Evolutionary conservation across 2,113 vertebrate species (phyloP).

Genomic region (Poeciliopsis occidentalis): DNA sequence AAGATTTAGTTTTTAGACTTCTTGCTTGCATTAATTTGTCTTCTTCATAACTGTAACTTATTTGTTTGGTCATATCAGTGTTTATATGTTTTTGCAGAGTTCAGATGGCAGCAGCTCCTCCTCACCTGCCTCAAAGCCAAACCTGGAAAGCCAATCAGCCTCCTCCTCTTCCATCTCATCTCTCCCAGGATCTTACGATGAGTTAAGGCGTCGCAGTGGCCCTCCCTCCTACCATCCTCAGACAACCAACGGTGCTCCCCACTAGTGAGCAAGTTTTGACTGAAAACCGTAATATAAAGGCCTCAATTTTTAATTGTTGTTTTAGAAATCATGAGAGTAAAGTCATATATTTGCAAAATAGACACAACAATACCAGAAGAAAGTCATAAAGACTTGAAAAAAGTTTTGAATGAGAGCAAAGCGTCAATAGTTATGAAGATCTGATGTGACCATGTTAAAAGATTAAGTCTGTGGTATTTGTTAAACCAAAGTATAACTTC

Average conservation of each 20-base stretch:
- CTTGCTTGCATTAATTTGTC: not conserved
- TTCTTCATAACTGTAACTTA: not conserved
- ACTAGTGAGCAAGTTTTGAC: slow-evolving; percentile 62
- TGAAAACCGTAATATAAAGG: too few relatives aligned
- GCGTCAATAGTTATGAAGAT: too few relatives aligned
- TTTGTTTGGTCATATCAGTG: not conserved
- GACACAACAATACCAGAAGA: too few relatives aligned
- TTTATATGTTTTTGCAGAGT: slow-evolving; percentile 52
- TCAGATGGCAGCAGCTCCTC: slow-evolving; percentile 48
- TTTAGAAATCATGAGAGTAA: too few relatives aligned
- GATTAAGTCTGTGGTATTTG: too few relatives aligned
- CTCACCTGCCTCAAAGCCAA: slow-evolving; percentile 44
- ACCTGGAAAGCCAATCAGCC: slow-evolving; percentile 57
- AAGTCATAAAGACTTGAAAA: too few relatives aligned
- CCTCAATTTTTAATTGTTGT: too few relatives aligned
- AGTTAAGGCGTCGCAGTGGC: slow-evolving; percentile 68
- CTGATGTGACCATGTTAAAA: too few relatives aligned
- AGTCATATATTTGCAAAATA: too few relatives aligned
- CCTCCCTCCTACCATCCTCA: slow-evolving; percentile 53
- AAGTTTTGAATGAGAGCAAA: too few relatives aligned
- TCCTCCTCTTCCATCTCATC: slow-evolving; percentile 42
- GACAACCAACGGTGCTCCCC: slow-evolving; percentile 55
- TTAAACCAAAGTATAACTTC: too few relatives aligned
- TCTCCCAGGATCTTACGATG: slow-evolving; percentile 53
- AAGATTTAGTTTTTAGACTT: not conserved